phyloP scores from a whole-genome alignment of 2,888 invertebrate genomes.

The Drosophila aldrichi region DNA sequence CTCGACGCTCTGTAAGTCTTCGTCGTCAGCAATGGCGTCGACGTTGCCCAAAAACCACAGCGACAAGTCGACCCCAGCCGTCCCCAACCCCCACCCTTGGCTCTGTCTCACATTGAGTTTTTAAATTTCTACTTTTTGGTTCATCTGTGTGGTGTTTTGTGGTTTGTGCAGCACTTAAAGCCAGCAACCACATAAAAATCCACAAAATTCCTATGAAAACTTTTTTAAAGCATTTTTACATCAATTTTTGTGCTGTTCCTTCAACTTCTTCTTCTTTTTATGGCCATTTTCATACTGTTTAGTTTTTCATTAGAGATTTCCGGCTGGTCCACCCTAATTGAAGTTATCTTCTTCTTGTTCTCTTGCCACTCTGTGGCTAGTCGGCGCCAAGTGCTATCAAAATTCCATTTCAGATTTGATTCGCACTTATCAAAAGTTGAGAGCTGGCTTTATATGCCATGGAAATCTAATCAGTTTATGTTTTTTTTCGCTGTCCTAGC shows the following conservation, averaged over 20 bases:
- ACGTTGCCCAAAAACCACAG: constrained; percentile 41
- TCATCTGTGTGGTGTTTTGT: constrained; percentile 79
- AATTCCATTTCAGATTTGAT: constrained; percentile 54
- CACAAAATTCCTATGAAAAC: constrained; percentile 22
- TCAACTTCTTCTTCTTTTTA: constrained; percentile 19
- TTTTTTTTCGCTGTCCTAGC: background rate
- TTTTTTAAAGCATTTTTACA: constrained; percentile 43
- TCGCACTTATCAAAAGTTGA: constrained; percentile 60
- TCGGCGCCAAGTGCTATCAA: constrained; percentile 69
- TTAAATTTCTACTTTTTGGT: constrained; percentile 78
- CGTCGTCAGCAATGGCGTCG: constrained; percentile 57
- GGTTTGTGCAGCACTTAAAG: constrained; percentile 70
- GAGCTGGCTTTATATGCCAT: constrained; percentile 7
- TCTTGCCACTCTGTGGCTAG: constrained; percentile 13
- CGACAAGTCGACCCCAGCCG: constrained; percentile 5
- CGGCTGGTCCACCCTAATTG: constrained; percentile 25
- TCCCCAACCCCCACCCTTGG: background rate
- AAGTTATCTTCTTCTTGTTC: constrained; percentile 6
- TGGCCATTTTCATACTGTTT: constrained; percentile 58
- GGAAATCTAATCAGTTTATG: constrained; percentile 13
- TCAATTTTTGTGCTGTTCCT: background rate
- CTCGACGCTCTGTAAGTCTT: constrained; percentile 12
- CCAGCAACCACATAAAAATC: constrained; percentile 50
- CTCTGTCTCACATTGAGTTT: constrained; percentile 43
- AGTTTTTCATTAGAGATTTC: constrained; percentile 78